Evolutionary conservation across 1,140 invertebrate species (phyloP).

Genomic region (Harlomillsia oculata): DNA sequence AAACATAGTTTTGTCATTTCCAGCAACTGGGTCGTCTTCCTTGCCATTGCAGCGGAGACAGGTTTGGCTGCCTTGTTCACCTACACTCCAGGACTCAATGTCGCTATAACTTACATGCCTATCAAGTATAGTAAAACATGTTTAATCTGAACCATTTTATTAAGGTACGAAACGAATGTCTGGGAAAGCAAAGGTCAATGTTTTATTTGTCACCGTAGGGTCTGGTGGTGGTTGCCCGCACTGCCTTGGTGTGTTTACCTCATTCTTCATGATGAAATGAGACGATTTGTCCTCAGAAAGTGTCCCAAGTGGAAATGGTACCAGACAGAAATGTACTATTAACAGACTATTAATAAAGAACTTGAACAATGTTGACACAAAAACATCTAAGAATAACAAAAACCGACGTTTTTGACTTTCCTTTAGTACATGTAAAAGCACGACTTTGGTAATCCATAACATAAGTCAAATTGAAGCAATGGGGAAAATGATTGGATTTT

Average conservation of each 20-base stretch:
- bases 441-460: neutral
- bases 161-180: too few species aligned
- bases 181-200: too few species aligned
- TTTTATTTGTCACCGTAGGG: too few species aligned
- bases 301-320: constrained; percentile 48
- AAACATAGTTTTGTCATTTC: neutral
- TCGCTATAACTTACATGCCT: constrained; percentile 24
- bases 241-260: constrained; percentile 50
- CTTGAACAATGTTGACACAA: too few species aligned
- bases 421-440: too few species aligned
- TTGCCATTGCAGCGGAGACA: constrained; percentile 3
- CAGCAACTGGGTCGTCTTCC: constrained; percentile 14
- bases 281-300: constrained; percentile 47
- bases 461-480: too few species aligned
- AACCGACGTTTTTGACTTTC: too few species aligned
- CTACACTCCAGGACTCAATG: constrained; percentile 43
- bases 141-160: too few species aligned
- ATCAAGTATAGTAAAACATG: constrained; percentile 32
- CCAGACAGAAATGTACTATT: constrained; percentile 55
- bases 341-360: neutral
- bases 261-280: constrained; percentile 50
- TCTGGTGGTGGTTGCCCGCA: constrained; percentile 53
- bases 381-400: too few species aligned
- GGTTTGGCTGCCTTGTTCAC: constrained; percentile 1
- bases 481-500: too few species aligned